phyloP scores from a whole-genome alignment of 1,140 invertebrate genomes.

The Drosophila pseudoananassae region DNA sequence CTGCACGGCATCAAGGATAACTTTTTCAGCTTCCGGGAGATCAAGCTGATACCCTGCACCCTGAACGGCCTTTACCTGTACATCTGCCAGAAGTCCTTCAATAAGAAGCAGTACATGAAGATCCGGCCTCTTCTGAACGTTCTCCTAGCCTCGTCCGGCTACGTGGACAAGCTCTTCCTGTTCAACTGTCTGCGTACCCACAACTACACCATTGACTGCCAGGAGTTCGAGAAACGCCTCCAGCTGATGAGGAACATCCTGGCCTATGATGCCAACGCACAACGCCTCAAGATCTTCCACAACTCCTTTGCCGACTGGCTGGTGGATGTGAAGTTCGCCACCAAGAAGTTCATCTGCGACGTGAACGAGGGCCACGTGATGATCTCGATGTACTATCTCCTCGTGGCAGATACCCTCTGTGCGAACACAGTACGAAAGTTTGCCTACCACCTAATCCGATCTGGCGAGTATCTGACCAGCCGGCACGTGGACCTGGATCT shows the following conservation, averaged over 20 bases:
- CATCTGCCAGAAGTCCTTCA: slow-evolving; percentile 96
- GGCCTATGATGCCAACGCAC: slow-evolving; percentile 85
- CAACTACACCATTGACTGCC: slow-evolving; percentile 90
- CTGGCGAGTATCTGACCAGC: slow-evolving; percentile 74
- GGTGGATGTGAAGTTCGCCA: slow-evolving; percentile 97
- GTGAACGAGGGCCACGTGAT: slow-evolving; percentile 94
- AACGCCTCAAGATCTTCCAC: slow-evolving; percentile 92
- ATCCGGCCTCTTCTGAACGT: slow-evolving; percentile 92
- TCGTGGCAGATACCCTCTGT: slow-evolving; percentile 84
- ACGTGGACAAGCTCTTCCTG: slow-evolving; percentile 92
- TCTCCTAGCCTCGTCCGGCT: slow-evolving; percentile 93
- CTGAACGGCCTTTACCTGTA: slow-evolving; percentile 97
- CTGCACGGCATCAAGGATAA: slow-evolving; percentile 96
- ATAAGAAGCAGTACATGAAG: slow-evolving; percentile 94
- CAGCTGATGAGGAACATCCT: slow-evolving; percentile 89
- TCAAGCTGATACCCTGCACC: slow-evolving; percentile 96
- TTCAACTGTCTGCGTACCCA: slow-evolving; percentile 93
- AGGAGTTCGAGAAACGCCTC: slow-evolving; percentile 93
- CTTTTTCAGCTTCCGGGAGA: slow-evolving; percentile 93
- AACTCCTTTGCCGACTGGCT: slow-evolving; percentile 97
- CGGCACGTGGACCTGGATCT: slow-evolving; percentile 78
- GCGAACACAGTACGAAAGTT: slow-evolving; percentile 78
- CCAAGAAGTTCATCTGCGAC: slow-evolving; percentile 95
- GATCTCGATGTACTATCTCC: slow-evolving; percentile 93
- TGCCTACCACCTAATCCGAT: slow-evolving; percentile 78